Evolutionary conservation across 1,140 invertebrate genomes (phyloP).

Genomic region (Zaprionus vittiger): DNA sequence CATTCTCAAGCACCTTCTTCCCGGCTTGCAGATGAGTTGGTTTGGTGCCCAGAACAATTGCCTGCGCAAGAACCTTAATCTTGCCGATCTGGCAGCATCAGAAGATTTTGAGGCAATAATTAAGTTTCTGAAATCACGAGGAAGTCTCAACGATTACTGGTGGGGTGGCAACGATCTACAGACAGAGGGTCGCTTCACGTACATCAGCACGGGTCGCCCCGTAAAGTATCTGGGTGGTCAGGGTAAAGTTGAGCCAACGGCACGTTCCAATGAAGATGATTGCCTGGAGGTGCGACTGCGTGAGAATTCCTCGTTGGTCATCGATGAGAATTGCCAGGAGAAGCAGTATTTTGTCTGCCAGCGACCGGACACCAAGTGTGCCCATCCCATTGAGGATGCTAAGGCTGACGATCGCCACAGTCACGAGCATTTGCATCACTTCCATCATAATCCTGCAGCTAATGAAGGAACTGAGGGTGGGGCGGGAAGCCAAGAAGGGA

Average conservation of each 20-base stretch:
- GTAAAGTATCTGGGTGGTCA: conserved; percentile 39
- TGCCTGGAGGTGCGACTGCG: conserved; percentile 61
- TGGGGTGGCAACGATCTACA: conserved; percentile 67
- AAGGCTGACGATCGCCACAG: conserved; percentile 30
- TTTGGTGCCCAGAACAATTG: conserved; percentile 81
- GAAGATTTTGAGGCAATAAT: conserved; percentile 46
- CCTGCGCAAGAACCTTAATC: conserved; percentile 89
- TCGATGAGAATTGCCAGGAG: conserved; percentile 63
- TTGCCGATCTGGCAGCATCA: conserved; percentile 84
- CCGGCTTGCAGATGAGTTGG: conserved; percentile 56
- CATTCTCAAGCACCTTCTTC: neutral
- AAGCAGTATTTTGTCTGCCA: conserved; percentile 66
- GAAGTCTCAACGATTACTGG: conserved; percentile 61
- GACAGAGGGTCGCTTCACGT: conserved; percentile 55
- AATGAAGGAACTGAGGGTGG: conserved; percentile 1
- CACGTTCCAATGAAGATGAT: conserved; percentile 61
- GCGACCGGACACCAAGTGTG: conserved; percentile 34
- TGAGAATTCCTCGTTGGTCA: conserved; percentile 39
- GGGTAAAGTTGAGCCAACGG: conserved; percentile 27
- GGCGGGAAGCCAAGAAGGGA: neutral
- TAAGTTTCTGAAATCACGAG: conserved; percentile 7
- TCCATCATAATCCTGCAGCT: conserved; percentile 58
- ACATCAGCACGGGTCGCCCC: conserved; percentile 53
- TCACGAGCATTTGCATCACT: conserved; percentile 73
- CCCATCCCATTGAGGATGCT: conserved; percentile 7